These are phyloP conservation scores for Sesamia inferens DNA, from an alignment of 2,888 invertebrate genomes.

Conservation along the genomic window DNA sequence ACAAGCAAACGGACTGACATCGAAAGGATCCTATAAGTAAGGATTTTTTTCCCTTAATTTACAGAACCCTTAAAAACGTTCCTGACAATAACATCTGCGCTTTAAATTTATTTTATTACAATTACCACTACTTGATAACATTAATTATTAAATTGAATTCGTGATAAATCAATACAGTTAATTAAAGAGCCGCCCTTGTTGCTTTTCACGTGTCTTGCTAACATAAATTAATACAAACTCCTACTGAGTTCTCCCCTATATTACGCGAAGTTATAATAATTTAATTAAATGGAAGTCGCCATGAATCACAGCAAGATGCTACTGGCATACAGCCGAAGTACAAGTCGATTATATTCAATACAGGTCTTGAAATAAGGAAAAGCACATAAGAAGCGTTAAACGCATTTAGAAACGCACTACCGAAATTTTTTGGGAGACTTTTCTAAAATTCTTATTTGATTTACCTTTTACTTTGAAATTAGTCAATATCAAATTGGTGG, in stretches of 20 bases:
- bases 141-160: background rate
- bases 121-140: background rate
- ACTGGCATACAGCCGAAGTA: slow-evolving; percentile 20
- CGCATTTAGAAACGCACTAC: background rate
- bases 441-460: background rate
- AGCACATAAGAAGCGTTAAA: background rate
- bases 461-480: background rate
- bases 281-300: slow-evolving; percentile 32
- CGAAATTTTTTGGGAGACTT: background rate
- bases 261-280: slow-evolving; percentile 32
- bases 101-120: background rate
- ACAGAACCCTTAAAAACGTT: background rate
- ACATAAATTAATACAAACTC: slow-evolving; percentile 31
- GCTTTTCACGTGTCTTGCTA: background rate
- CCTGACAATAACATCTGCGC: background rate
- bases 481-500: background rate
- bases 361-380: slow-evolving; percentile 11
- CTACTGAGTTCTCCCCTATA: slow-evolving; percentile 25
- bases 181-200: slow-evolving; percentile 7
- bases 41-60: too few species aligned
- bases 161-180: slow-evolving; percentile 8
- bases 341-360: too few species aligned
- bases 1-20: too few species aligned
- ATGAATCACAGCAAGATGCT: slow-evolving; percentile 39
- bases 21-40: too few species aligned